phyloP scores from a whole-genome alignment of 2,113 vertebrate genomes.

The Barbus barbus region DNA sequence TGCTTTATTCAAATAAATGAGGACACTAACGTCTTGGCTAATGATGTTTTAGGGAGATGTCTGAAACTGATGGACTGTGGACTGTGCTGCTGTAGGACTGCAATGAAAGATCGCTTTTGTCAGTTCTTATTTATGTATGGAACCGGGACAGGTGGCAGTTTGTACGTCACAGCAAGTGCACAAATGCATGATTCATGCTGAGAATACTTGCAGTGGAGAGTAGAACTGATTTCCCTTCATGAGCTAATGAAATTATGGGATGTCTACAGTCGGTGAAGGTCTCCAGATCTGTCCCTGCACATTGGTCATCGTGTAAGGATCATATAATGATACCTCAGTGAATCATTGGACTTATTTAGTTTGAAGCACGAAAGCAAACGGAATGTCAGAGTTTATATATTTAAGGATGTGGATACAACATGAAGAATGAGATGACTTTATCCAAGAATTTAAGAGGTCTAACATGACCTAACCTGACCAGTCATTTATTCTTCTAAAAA shows the following conservation, averaged over 20 bases:
- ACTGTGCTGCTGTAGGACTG: background rate
- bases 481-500: background rate
- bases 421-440: background rate
- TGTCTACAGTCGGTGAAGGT: slow-evolving; percentile 25
- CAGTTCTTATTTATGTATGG: background rate
- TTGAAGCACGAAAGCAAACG: background rate
- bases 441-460: background rate
- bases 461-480: background rate
- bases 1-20: slow-evolving; percentile 32
- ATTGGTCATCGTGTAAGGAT: background rate
- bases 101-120: background rate
- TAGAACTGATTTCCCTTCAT: slow-evolving; percentile 17
- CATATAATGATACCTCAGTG: background rate
- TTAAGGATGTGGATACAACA: background rate
- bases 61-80: background rate
- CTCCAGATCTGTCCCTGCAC: slow-evolving; percentile 15
- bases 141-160: background rate
- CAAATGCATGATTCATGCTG: slow-evolving; percentile 21
- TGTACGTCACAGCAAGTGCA: slow-evolving; percentile 19
- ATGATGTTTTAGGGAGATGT: background rate
- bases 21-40: background rate
- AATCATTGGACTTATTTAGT: background rate
- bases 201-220: background rate
- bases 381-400: background rate
- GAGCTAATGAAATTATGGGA: slow-evolving; percentile 31